Evolutionary conservation across 2,113 vertebrate species (phyloP), one percentile per base, ranked within the genome.

Genomic region (Chionomys nivalis): DNA sequence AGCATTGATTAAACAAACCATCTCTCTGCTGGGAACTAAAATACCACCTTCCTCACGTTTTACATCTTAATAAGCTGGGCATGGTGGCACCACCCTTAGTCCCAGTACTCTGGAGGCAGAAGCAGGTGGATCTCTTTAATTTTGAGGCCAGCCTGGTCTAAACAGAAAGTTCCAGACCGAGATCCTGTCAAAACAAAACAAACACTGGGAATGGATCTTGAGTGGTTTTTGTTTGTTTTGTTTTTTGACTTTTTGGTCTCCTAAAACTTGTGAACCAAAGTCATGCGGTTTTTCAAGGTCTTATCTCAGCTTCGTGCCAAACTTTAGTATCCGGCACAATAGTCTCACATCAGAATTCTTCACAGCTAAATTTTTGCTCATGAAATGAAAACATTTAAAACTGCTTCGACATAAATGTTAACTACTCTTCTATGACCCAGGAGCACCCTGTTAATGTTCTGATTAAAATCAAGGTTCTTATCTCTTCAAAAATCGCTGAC

Each of bases 311-410:
- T 66, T 82, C 49, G 0, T 93, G 55, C 49, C 66, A 92, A 87
- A 79, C 47, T 88, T 63, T 75, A 68, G 26, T 55, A 75, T 31
- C 83, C 55, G 72, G 9, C 49, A 87, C 90, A 33, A 31, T 3
- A 83, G 72, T 65, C 9, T 19, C 79, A 49, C 19, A 14, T 92
- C 63, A 55, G 33, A 63, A 42, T 55, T 75, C 65, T 36, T 73
- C 87, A 82, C 73, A 90, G 61, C 81, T 88, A 78, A 97, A 94
- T 23, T 92, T 92, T 91, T 78, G 21, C 81, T 92, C 11, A 39
- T 24, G n/a, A 63, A 68, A 95, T 47, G 91, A 82, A 91, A 73
- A 82, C 19, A 82, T 33, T 70, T 81, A 81, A 44, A 93, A 77
- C 72, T 89, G 93, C 36, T 49, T n/a, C 52, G 28, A 17, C 66